Conservation (phyloP, 1,140 invertebrate species). For the Zophobas atratus region DNA sequence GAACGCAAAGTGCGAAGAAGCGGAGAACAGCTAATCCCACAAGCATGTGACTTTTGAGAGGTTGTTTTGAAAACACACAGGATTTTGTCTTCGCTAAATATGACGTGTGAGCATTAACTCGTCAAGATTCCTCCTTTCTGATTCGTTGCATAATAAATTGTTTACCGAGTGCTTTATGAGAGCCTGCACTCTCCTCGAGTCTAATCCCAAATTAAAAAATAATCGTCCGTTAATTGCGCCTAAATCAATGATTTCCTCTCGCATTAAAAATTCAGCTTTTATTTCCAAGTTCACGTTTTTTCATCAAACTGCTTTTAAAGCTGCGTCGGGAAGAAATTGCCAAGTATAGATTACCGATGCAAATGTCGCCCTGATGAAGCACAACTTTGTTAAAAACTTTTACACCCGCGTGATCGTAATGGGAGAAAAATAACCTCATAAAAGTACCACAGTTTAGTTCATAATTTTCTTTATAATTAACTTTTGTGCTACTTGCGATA, state of each 20-base stretch:
- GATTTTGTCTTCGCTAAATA: background rate
- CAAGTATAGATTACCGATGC: slow-evolving; percentile 38
- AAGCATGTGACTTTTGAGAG: too few species aligned
- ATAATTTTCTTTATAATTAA: slow-evolving; percentile 15
- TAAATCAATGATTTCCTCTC: slow-evolving; percentile 16
- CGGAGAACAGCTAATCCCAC: too few species aligned
- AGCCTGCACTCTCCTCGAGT: background rate
- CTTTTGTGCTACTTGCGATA: background rate
- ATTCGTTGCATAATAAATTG: slow-evolving; percentile 26
- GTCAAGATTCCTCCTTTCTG: slow-evolving; percentile 10
- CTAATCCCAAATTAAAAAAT: slow-evolving; percentile 25
- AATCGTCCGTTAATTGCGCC: background rate
- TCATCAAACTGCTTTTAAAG: slow-evolving; percentile 18
- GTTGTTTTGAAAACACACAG: too few species aligned
- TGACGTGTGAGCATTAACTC: slow-evolving; percentile 17
- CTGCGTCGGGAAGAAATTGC: slow-evolving; percentile 21
- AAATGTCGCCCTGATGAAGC: slow-evolving; percentile 35
- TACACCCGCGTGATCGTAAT: slow-evolving; percentile 3
- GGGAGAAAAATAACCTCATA: slow-evolving; percentile 27
- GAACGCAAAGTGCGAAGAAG: too few species aligned
- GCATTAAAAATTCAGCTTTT: slow-evolving; percentile 16
- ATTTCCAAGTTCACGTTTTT: slow-evolving; percentile 20
- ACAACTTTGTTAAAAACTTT: slow-evolving; percentile 38
- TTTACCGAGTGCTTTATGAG: background rate
- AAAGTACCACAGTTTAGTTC: slow-evolving; percentile 8